phyloP scores from a whole-genome alignment of 1,140 invertebrate genomes.

The Portunus trituberculatus region DNA sequence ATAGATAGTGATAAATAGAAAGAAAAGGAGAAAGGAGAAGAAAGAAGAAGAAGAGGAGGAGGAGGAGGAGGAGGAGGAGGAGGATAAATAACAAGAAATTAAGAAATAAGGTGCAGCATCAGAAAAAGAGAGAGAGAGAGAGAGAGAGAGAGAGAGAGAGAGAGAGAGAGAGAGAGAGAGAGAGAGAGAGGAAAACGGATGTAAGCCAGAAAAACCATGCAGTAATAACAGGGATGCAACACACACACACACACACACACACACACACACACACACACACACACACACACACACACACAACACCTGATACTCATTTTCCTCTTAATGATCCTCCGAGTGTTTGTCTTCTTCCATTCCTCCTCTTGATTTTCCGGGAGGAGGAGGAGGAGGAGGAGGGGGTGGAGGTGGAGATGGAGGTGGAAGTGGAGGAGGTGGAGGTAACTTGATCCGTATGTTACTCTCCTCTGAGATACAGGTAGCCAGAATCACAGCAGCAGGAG shows the following conservation, averaged over 20 bases:
- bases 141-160: neutral
- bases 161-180: neutral
- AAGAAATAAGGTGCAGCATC: neutral
- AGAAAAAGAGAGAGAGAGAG: neutral
- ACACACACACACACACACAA: constrained; percentile 42
- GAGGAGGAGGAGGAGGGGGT: constrained; percentile 2
- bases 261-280: constrained; percentile 56
- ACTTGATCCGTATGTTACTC: neutral
- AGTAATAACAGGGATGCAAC: neutral
- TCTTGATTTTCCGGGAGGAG: neutral
- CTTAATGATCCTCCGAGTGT: neutral
- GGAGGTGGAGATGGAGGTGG: neutral
- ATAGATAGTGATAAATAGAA: constrained; percentile 33
- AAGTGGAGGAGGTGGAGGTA: neutral
- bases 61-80: neutral
- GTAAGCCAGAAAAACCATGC: neutral
- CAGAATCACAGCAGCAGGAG: neutral
- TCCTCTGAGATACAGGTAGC: neutral
- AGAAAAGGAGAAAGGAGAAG: neutral
- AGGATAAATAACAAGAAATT: neutral
- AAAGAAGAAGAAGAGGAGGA: neutral
- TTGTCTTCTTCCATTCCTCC: neutral
- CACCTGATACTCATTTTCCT: neutral
- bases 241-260: constrained; percentile 37
- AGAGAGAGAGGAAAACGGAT: neutral